These are phyloP conservation scores for Tenodera sinensis DNA, from an alignment of 2,888 invertebrate species.

Conservation along the genomic window DNA sequence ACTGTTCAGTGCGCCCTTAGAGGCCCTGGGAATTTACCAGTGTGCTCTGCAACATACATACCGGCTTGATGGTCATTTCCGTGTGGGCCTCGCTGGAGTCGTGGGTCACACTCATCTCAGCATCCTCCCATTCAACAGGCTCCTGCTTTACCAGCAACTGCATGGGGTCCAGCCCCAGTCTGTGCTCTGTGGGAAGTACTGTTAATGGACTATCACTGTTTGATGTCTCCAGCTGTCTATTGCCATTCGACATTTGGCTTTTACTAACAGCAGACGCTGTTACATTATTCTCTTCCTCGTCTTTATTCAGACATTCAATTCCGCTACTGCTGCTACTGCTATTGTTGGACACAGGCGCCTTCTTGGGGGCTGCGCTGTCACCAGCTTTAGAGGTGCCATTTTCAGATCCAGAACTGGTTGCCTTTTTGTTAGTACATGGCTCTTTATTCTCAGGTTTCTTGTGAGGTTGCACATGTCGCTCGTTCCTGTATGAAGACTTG, in stretches of 20 bases:
- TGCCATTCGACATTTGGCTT: not conserved
- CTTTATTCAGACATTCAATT: not conserved
- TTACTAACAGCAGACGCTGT: not conserved
- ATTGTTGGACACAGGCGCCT: not conserved
- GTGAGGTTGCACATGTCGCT: not conserved
- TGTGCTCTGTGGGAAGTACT: not conserved
- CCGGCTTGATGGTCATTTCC: conserved; percentile 67
- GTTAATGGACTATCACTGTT: not conserved
- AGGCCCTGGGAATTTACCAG: too few relatives aligned
- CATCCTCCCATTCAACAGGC: conserved; percentile 69
- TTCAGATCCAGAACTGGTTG: not conserved
- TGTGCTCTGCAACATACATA: too few relatives aligned
- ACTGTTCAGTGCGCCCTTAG: too few relatives aligned
- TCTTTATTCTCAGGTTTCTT: not conserved
- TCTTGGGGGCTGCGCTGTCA: not conserved
- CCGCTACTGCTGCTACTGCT: not conserved
- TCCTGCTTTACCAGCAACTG: conserved; percentile 52
- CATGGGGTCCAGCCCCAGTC: conserved; percentile 6
- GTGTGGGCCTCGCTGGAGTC: conserved; percentile 57
- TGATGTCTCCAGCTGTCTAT: not conserved
- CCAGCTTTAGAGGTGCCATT: not conserved
- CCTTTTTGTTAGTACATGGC: not conserved
- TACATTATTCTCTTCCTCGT: not conserved
- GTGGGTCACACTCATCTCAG: conserved; percentile 37
- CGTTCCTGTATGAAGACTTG: not conserved